Evolutionary conservation across 2,113 vertebrate species (phyloP).

Genomic region (Herpetotheres cachinnans): DNA sequence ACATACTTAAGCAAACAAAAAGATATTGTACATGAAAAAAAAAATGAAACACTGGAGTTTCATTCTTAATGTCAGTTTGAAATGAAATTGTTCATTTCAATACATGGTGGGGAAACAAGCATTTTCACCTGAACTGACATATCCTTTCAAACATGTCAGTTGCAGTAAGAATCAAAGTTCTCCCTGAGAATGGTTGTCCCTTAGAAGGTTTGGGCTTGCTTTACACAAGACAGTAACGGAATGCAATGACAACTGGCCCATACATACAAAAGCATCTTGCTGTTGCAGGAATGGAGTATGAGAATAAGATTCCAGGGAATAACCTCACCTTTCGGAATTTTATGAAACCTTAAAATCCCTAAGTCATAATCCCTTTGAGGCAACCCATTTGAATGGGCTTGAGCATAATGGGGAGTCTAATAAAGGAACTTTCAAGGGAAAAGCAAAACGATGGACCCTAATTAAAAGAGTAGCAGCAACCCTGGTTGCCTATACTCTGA

Average conservation of each 20-base stretch:
- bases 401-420: fast-evolving
- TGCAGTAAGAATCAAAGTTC: not conserved
- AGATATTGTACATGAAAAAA: not conserved
- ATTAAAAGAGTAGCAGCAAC: not conserved
- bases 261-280: not conserved
- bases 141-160: not conserved
- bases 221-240: not conserved
- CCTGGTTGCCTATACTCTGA: not conserved
- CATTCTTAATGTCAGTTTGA: conserved; percentile 2
- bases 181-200: not conserved
- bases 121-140: not conserved
- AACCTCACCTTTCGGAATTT: not conserved
- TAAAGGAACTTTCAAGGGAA: not conserved
- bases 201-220: not conserved
- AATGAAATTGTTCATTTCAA: conserved; percentile 20
- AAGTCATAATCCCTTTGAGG: not conserved
- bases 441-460: not conserved
- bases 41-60: not conserved
- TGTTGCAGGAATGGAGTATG: not conserved
- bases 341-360: not conserved
- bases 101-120: not conserved
- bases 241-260: not conserved
- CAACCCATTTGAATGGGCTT: not conserved
- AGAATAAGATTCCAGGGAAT: not conserved
- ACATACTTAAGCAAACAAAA: not conserved